These are phyloP conservation scores for Somateria mollissima DNA, from an alignment of 2,797 vertebrate genomes.

Conservation along the genomic window DNA sequence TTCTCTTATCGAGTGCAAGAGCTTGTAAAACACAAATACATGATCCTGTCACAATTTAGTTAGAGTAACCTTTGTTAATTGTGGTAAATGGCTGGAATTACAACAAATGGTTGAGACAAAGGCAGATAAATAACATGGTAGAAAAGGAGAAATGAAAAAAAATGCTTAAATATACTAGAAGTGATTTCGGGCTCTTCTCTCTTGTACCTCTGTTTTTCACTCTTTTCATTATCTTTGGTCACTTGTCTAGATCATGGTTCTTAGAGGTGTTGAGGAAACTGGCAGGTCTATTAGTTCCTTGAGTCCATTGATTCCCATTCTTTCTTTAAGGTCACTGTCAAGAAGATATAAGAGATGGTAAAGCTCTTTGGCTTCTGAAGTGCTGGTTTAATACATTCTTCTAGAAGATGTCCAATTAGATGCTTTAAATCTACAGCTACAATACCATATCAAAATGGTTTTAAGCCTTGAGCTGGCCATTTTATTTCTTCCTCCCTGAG, in stretches of 20 bases:
- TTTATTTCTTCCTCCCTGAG: neutral
- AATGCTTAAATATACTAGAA: neutral
- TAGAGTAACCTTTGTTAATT: neutral
- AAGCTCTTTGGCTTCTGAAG: neutral
- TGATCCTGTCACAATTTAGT: neutral
- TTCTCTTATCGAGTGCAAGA: neutral
- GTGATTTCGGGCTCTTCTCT: neutral
- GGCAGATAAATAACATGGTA: neutral
- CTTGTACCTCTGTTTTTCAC: neutral
- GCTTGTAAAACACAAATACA: neutral
- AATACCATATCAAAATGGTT: neutral
- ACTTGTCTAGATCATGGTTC: constrained; percentile 35
- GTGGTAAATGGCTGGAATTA: neutral
- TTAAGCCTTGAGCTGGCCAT: neutral
- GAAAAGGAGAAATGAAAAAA: neutral
- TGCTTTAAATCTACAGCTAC: constrained; percentile 21
- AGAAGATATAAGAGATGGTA: constrained; percentile 29
- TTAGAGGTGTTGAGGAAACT: constrained; percentile 7
- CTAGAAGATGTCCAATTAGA: constrained; percentile 13
- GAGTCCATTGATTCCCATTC: constrained; percentile 18
- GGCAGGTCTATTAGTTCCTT: constrained; percentile 47
- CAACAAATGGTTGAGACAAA: neutral
- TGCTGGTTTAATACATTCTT: constrained; percentile 28
- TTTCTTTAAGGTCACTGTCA: constrained; percentile 36
- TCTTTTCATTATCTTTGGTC: constrained; percentile 27